These are phyloP conservation scores for Ptilonorhynchus violaceus DNA, from an alignment of 2,113 vertebrate genomes.

Conservation along the genomic window DNA sequence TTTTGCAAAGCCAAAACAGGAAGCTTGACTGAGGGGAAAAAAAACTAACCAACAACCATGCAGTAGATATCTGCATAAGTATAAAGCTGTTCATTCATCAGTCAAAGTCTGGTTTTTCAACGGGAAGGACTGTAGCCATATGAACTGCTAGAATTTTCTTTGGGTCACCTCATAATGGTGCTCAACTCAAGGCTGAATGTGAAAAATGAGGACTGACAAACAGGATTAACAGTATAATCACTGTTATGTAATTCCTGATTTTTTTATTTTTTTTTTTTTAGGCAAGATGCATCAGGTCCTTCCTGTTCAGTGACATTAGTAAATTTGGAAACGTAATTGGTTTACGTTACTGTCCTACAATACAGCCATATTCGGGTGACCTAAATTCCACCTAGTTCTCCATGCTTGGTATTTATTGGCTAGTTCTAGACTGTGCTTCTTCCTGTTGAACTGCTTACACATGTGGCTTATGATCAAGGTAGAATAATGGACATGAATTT, in stretches of 20 bases:
- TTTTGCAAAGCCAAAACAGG: not conserved
- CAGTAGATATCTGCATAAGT: not conserved
- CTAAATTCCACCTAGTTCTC: not conserved
- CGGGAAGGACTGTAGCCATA: not conserved
- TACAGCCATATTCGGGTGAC: not conserved
- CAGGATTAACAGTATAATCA: slow-evolving; percentile 26
- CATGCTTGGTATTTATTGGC: not conserved
- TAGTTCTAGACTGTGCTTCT: not conserved
- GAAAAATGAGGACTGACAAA: slow-evolving; percentile 22
- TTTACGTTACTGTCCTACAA: slow-evolving; percentile 19
- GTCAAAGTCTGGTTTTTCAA: not conserved
- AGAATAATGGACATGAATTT: not conserved
- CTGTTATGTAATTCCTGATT: slow-evolving; percentile 15
- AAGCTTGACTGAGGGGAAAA: not conserved
- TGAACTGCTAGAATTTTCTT: not conserved
- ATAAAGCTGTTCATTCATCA: not conserved
- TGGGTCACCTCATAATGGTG: not conserved
- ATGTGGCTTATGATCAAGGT: not conserved
- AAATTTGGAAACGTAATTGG: slow-evolving; percentile 27
- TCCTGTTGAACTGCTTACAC: not conserved
- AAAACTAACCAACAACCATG: too few relatives aligned
- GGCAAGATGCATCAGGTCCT: not conserved
- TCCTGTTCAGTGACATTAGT: slow-evolving; percentile 16
- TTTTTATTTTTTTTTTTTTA: not conserved
- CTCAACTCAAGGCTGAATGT: not conserved